Percentiles rank a stretch among this genome's conserved stretches.
Conservation (phyloP, 2,113 vertebrate species). For the Syngnathus floridae region DNA sequence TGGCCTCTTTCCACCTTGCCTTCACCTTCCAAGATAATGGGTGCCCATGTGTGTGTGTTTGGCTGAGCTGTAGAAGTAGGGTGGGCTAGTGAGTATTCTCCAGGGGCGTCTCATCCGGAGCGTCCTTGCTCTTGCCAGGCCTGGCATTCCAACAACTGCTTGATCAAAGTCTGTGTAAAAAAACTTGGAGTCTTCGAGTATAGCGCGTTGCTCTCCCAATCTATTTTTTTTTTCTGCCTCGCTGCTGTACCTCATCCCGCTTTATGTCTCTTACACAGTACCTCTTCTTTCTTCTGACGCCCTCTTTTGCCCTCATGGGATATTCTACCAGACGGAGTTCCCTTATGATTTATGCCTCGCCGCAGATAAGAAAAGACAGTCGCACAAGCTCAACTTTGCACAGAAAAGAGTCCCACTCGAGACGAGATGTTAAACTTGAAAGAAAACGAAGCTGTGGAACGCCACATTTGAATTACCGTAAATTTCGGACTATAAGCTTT, state of each 20-base stretch:
- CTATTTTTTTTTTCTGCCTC: conserved; percentile 30
- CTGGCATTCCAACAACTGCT: conserved; percentile 51
- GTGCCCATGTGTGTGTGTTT: conserved; percentile 48
- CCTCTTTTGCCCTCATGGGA: conserved; percentile 39
- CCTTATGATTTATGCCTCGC: conserved; percentile 65
- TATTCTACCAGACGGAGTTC: conserved; percentile 52
- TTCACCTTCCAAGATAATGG: conserved; percentile 55
- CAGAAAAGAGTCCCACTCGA: conserved; percentile 15
- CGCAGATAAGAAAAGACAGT: conserved; percentile 44
- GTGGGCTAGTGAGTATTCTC: conserved; percentile 59
- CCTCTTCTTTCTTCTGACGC: conserved; percentile 13
- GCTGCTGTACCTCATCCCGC: conserved; percentile 25
- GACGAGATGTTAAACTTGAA: conserved; percentile 26
- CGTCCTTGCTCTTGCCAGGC: conserved; percentile 55
- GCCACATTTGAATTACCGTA: not conserved
- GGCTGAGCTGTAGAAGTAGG: conserved; percentile 37
- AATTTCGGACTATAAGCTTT: too few species aligned
- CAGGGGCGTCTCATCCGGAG: conserved; percentile 55
- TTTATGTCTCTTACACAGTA: conserved; percentile 12
- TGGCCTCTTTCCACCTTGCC: conserved; percentile 48
- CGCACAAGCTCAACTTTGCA: conserved; percentile 22
- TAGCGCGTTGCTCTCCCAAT: conserved; percentile 27
- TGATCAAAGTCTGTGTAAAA: conserved; percentile 46
- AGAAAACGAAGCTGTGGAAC: conserved; percentile 20
- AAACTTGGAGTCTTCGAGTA: conserved; percentile 38